Evolutionary conservation across 37 sponge, comb jelly and placozoan species (phyloP), one percentile per base, ranked within the genome.

Genomic region (Halichondria panicea): DNA sequence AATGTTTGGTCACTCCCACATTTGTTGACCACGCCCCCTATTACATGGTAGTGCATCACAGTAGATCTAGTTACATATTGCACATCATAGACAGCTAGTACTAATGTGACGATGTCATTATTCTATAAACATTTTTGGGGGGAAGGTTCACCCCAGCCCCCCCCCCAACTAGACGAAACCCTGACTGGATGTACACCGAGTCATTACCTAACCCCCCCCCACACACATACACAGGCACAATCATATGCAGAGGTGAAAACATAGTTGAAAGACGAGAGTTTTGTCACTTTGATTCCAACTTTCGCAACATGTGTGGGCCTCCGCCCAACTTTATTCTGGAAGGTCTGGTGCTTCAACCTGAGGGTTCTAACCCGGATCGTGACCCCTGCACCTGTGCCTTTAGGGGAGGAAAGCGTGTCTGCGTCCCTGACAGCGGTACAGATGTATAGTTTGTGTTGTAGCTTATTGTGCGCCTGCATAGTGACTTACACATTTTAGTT

Each of bases 221-320:
- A 4, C 70, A 70, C 3, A 25, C 53, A 1, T 28, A 45, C 70
- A 42, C 68, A 87, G 87, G 32, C 40, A 87, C 70, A 40, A 43
- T 66, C 27, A 1, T 45, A 0, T 80, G 80, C 46, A 37, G 25
- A 21, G 71, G 81, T 35, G 42, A 45, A 25, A 33, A 55, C 21
- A 21, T 74, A 0, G 12, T 79, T 2, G 61, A 46, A 28, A 81
- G 81, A 37, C 62, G 81, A 15, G 74, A 81, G 48, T 69, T 21
- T 35, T 87, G 88, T 42, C 88, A 87, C 66, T 87, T 67, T 39
- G 5, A 35, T 18, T 7, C 4, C 0, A 41, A 34, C n/a, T 65
- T 32, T 31, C 50, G 64, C 36, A 41, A 50, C n/a, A 27, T 38
- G 32, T 82, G 83, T 48, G 56, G 56, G 1, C 80, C 80, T 0